Evolutionary conservation across 2,888 invertebrate genomes (phyloP).

Genomic region (Ophioninae sp.): DNA sequence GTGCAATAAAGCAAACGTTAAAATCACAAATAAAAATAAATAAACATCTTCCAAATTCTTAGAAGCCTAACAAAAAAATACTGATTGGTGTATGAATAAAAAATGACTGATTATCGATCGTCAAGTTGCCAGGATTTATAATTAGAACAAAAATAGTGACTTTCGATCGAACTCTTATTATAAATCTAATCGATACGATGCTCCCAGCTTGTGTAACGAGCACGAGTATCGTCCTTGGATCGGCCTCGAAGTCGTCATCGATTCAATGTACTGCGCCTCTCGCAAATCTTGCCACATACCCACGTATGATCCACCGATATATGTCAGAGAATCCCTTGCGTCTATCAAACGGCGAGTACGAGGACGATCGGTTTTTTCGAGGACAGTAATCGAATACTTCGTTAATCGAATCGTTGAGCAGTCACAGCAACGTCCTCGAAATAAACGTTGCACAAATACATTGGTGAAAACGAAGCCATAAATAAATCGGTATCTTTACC

Average conservation of each 20-base stretch:
- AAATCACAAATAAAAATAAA: background rate
- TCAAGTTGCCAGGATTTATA: background rate
- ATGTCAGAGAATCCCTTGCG: background rate
- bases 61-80: background rate
- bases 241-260: slow-evolving; percentile 44
- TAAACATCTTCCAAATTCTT: background rate
- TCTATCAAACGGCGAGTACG: background rate
- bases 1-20: too few relatives aligned
- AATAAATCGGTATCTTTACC: slow-evolving; percentile 52
- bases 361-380: background rate
- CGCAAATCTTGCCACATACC: slow-evolving; percentile 41
- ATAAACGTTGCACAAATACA: slow-evolving; percentile 1
- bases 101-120: background rate
- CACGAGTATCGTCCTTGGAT: slow-evolving; percentile 46
- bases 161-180: background rate
- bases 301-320: background rate
- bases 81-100: background rate
- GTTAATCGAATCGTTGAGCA: background rate
- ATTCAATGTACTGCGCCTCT: slow-evolving; percentile 40
- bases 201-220: slow-evolving; percentile 17
- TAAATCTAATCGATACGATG: slow-evolving; percentile 21
- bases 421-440: background rate
- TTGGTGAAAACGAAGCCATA: slow-evolving; percentile 6
- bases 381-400: background rate
- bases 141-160: background rate